Base-by-base conservation (phyloP, 2,113 vertebrate genomes). In the Coregonus clupeaformis region DNA sequence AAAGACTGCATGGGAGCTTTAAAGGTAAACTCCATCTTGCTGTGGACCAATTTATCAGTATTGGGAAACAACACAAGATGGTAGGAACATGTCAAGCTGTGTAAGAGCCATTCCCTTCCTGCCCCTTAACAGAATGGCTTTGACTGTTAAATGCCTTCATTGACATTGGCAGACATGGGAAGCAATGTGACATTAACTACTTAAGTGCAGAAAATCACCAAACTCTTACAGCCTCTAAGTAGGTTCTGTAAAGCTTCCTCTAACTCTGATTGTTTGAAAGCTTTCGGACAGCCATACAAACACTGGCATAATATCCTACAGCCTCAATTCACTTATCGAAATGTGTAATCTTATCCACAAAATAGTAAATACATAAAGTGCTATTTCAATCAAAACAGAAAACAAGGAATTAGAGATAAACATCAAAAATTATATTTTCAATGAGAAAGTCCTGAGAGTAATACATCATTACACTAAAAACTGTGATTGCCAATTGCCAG, bases 31-130 rank as follows among this genome's bases (percentile, higher is more conserved):
- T 18, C 59, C 68, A 73, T 72, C 62, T 72, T 77, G 52, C 29
- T 22, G 62, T 76, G 14, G 65, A 69, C 30, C 45, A 60, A 77
- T 81, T 63, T 74, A 80, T 75, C 68, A 66, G 60, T 68, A 62
- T 74, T 75, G 65, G 52, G 47, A 76, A 66, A 72, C 84, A 78
- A 85, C 52, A 63, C 30, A 70, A 64, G 78, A 69, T 77, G 71
- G 49, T 57, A 70, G 52, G 62, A 71, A 65, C 60, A 78, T 66
- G 5, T 76, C 36, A 79, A 74, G n/a, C 25, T 71, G 73, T 68
- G 42, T 73, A 25, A 29, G 20, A 63, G 76, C 68, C 69, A 84
- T 73, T 78, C 20, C 29, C 59, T 64, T 55, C 25, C 36, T 29
- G 36, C 74, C 22, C 70, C 70, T n/a, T 71, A 72, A 49, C 49